These are phyloP conservation scores for Poecilia wingei DNA, from an alignment of 2,797 vertebrate species.

Conservation along the genomic window DNA sequence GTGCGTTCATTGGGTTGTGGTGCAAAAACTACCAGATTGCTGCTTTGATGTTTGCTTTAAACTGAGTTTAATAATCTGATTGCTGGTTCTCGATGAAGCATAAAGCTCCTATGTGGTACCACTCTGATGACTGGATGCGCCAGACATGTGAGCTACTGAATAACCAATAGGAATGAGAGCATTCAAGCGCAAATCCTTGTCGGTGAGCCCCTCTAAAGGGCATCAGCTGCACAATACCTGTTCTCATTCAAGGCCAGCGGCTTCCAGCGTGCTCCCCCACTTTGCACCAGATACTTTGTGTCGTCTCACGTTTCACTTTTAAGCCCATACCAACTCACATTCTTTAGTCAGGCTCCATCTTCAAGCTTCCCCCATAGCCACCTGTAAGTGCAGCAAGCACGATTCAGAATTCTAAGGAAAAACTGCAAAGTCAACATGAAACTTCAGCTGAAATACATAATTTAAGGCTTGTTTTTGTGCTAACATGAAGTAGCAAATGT, in stretches of 20 bases:
- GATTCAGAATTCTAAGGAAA: slow-evolving; percentile 7
- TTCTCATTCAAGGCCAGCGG: slow-evolving; percentile 33
- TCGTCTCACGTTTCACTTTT: slow-evolving; percentile 38
- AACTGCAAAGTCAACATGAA: slow-evolving; percentile 2
- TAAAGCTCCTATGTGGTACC: background rate
- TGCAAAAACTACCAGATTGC: slow-evolving; percentile 1
- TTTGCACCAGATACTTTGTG: slow-evolving; percentile 1
- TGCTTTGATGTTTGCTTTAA: background rate
- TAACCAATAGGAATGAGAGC: slow-evolving; percentile 33
- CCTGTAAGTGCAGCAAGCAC: slow-evolving; percentile 27
- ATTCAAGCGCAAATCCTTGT: slow-evolving; percentile 36
- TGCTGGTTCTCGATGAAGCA: background rate
- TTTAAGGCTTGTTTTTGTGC: slow-evolving; percentile 17
- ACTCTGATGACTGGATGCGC: background rate
- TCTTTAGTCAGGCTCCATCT: slow-evolving; percentile 5
- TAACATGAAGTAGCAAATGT: background rate
- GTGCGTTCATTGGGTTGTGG: background rate
- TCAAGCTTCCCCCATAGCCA: background rate
- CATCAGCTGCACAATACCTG: slow-evolving; percentile 41
- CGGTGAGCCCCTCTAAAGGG: slow-evolving; percentile 33
- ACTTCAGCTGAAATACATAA: slow-evolving; percentile 7
- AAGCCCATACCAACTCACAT: slow-evolving; percentile 2
- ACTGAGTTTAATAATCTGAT: background rate
- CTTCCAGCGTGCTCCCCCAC: slow-evolving; percentile 18
- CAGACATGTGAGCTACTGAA: slow-evolving; percentile 19